Percentiles rank a stretch among this genome's conserved stretches.
Conservation (phyloP, 1,140 invertebrate species). For the Aphaenogaster ashmeadi region DNA sequence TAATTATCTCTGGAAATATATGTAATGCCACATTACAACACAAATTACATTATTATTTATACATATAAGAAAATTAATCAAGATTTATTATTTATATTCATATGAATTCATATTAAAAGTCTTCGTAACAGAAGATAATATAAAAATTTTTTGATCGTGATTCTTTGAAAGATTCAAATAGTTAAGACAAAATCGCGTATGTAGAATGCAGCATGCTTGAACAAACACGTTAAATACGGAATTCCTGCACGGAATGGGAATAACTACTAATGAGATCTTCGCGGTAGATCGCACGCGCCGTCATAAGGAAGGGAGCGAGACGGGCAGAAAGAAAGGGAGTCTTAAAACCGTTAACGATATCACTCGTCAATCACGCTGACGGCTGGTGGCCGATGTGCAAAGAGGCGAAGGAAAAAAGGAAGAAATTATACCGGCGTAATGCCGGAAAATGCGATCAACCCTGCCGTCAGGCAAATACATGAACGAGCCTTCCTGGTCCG, state of each 20-base stretch:
- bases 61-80: background rate
- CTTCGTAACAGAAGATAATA: background rate
- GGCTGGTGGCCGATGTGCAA: slow-evolving; percentile 78
- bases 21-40: background rate
- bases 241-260: slow-evolving; percentile 58
- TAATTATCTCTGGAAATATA: background rate
- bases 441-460: slow-evolving; percentile 80
- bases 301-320: slow-evolving; percentile 37
- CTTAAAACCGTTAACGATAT: slow-evolving; percentile 85
- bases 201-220: background rate
- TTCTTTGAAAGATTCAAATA: background rate
- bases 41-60: background rate
- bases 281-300: slow-evolving; percentile 81
- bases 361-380: slow-evolving; percentile 85
- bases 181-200: background rate
- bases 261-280: slow-evolving; percentile 83
- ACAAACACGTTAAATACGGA: slow-evolving; percentile 5
- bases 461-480: slow-evolving; percentile 70
- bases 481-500: slow-evolving; percentile 65
- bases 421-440: slow-evolving; percentile 79
- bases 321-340: background rate
- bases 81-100: background rate
- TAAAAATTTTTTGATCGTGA: background rate
- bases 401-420: slow-evolving; percentile 67
- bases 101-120: background rate